A percentile compares a stretch with the other conserved stretches of the same genome.
These are phyloP conservation scores for Phasia obesa DNA, from an alignment of 2,888 invertebrate species.

Conservation along the genomic window DNA sequence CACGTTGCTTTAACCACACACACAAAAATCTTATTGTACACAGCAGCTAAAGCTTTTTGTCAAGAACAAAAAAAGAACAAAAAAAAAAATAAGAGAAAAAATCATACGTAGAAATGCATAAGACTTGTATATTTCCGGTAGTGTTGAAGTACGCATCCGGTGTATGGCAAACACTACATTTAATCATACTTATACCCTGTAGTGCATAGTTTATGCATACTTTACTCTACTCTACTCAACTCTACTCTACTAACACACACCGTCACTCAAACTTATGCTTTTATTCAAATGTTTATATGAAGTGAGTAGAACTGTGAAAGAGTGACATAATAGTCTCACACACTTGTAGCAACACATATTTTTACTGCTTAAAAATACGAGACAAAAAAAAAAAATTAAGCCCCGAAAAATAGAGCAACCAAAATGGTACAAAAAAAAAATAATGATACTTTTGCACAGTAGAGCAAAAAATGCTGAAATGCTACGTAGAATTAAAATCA, in stretches of 20 bases:
- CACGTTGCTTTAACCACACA: conserved; percentile 21
- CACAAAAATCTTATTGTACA: not conserved
- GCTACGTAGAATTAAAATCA: too few species aligned
- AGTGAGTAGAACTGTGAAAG: conserved; percentile 39
- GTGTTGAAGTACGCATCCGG: conserved; percentile 78
- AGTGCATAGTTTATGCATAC: conserved; percentile 31
- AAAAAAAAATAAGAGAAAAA: conserved; percentile 8
- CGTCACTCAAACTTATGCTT: conserved; percentile 6
- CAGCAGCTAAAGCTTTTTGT: conserved; percentile 40
- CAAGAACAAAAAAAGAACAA: conserved; percentile 6
- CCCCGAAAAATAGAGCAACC: conserved; percentile 20
- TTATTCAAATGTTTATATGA: conserved; percentile 12
- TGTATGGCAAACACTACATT: conserved; percentile 68
- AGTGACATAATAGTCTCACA: conserved; percentile 36
- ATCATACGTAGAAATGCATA: conserved; percentile 23
- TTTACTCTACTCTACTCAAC: not conserved
- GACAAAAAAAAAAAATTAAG: conserved; percentile 2
- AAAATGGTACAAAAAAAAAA: not conserved
- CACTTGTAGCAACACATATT: not conserved
- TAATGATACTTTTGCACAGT: conserved; percentile 16
- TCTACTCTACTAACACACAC: conserved; percentile 16
- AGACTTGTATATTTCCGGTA: conserved; percentile 76
- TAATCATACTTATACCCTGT: conserved; percentile 20
- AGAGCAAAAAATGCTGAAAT: not conserved
- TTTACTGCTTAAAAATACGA: conserved; percentile 1